Percentiles rank a stretch among this genome's conserved stretches.
Conservation (phyloP, 2,888 invertebrate genomes). For the Troides aeacus region DNA sequence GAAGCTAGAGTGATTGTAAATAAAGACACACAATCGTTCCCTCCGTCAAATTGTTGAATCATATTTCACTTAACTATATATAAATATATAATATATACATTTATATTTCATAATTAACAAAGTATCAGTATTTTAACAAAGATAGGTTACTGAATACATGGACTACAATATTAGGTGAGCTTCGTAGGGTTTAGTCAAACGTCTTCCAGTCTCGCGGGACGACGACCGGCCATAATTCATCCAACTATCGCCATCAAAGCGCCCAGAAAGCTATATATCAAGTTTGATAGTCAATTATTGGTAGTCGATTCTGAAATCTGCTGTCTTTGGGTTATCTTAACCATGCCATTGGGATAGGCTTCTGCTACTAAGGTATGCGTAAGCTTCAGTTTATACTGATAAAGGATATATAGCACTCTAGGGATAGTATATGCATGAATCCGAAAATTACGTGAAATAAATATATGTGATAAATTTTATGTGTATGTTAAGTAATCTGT, state of each 20-base stretch:
- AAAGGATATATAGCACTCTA: constrained; percentile 1
- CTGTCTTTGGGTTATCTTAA: constrained; percentile 62
- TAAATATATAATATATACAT: too few relatives aligned
- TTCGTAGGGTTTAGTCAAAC: constrained; percentile 44
- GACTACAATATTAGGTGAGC: constrained; percentile 22
- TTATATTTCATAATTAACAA: not conserved
- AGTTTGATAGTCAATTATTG: constrained; percentile 78
- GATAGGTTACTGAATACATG: constrained; percentile 7
- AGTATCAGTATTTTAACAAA: not conserved
- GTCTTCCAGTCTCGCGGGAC: constrained; percentile 57
- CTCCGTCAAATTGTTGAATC: too few relatives aligned
- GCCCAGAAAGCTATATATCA: constrained; percentile 72
- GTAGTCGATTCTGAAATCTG: constrained; percentile 67
- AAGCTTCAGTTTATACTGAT: constrained; percentile 41
- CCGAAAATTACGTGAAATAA: not conserved
- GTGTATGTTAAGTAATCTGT: too few relatives aligned
- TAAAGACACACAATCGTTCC: too few relatives aligned
- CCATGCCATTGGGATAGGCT: constrained; percentile 49
- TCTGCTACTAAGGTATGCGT: constrained; percentile 63
- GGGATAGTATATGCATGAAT: constrained; percentile 7
- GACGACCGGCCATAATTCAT: constrained; percentile 63
- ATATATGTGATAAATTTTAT: not conserved
- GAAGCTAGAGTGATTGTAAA: too few relatives aligned
- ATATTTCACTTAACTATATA: too few relatives aligned
- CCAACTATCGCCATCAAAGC: constrained; percentile 67